These are phyloP conservation scores for Tinea pellionella DNA, from an alignment of 2,888 invertebrate genomes.

Conservation along the genomic window DNA sequence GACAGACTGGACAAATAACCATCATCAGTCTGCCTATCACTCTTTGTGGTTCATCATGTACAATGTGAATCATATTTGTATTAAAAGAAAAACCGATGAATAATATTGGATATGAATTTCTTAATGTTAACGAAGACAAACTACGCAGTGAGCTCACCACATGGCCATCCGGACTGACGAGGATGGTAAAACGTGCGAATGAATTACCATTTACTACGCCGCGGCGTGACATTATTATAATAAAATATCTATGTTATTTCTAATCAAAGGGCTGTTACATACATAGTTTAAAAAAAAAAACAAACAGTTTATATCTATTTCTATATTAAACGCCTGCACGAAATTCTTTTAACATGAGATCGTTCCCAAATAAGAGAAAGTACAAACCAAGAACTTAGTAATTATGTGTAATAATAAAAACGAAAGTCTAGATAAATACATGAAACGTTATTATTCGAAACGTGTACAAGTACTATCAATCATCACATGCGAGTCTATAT, in stretches of 20 bases:
- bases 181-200: neutral
- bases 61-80: too few relatives aligned
- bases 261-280: neutral
- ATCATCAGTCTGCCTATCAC: too few relatives aligned
- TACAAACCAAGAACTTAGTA: slow-evolving; percentile 27
- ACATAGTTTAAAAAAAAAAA: neutral
- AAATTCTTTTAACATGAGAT: neutral
- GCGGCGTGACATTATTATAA: neutral
- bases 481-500: neutral
- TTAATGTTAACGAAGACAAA: neutral
- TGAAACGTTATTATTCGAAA: neutral
- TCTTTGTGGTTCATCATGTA: too few relatives aligned
- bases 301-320: neutral
- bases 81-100: too few relatives aligned
- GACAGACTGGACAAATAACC: too few relatives aligned
- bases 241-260: neutral
- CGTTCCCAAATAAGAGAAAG: slow-evolving; percentile 38
- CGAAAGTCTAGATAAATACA: slow-evolving; percentile 24
- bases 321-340: neutral
- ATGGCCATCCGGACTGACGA: slow-evolving; percentile 13
- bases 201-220: slow-evolving; percentile 1
- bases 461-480: neutral
- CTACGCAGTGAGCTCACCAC: slow-evolving; percentile 9
- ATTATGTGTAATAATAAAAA: slow-evolving; percentile 43
- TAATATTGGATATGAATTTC: neutral